A percentile compares a stretch with the other conserved stretches of the same genome.
Evolutionary conservation across 2,797 vertebrate species (phyloP).

Genomic region (Falco cherrug): DNA sequence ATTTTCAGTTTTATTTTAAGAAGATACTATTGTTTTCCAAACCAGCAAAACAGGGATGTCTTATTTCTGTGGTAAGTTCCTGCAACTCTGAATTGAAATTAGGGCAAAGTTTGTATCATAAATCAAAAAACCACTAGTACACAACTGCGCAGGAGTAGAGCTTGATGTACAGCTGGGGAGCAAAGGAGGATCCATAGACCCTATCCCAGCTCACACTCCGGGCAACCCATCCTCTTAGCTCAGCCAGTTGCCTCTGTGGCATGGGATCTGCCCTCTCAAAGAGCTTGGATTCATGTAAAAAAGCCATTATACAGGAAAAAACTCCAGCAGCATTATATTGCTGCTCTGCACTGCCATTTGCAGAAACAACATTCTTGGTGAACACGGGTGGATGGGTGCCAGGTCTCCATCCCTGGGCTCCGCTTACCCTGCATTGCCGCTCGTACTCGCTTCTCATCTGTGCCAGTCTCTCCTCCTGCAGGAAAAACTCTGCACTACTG

Average conservation of each 20-base stretch:
- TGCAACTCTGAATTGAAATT: not conserved
- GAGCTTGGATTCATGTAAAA: not conserved
- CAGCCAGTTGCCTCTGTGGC: not conserved
- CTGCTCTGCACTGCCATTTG: not conserved
- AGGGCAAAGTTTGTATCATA: not conserved
- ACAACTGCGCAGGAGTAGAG: not conserved
- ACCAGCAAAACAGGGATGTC: not conserved
- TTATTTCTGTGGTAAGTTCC: not conserved
- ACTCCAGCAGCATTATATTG: not conserved
- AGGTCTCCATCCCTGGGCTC: not conserved
- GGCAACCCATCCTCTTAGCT: not conserved
- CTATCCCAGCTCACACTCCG: not conserved
- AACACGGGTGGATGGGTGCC: not conserved
- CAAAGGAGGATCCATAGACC: not conserved
- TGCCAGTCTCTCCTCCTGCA: constrained; percentile 89
- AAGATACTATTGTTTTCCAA: not conserved
- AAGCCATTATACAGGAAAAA: not conserved
- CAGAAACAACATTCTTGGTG: not conserved
- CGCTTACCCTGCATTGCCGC: constrained; percentile 88
- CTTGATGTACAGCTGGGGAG: not conserved
- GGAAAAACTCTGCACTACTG: constrained; percentile 86
- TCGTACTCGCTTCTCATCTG: constrained; percentile 87
- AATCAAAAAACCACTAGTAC: accelerated
- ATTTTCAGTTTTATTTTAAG: not conserved
- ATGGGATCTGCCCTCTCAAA: not conserved